A percentile compares a stretch with the other conserved stretches of the same genome.
These are phyloP conservation scores for Pandemis corylana DNA, from an alignment of 2,888 invertebrate genomes.

Conservation along the genomic window DNA sequence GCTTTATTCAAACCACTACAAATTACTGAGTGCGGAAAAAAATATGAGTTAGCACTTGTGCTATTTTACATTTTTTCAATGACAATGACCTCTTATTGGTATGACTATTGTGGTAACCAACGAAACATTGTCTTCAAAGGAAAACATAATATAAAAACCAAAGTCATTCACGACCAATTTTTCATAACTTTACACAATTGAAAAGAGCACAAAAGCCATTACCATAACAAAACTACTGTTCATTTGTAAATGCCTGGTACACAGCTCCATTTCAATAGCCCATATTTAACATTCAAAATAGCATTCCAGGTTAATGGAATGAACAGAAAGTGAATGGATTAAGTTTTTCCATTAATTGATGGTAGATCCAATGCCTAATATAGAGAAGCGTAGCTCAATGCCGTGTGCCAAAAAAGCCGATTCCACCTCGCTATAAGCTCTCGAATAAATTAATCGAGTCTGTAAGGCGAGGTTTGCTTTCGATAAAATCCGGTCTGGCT, in stretches of 20 bases:
- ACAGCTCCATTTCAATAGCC: slow-evolving; percentile 11
- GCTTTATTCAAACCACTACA: background rate
- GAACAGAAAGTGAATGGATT: slow-evolving; percentile 43
- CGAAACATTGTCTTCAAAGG: background rate
- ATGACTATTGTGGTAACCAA: background rate
- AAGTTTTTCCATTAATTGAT: slow-evolving; percentile 52
- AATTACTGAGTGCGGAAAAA: slow-evolving; percentile 1
- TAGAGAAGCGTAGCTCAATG: slow-evolving; percentile 62
- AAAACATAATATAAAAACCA: slow-evolving; percentile 5
- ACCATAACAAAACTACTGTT: slow-evolving; percentile 30
- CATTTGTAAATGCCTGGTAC: slow-evolving; percentile 26
- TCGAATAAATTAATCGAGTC: slow-evolving; percentile 55
- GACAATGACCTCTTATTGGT: background rate
- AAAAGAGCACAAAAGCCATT: slow-evolving; percentile 25
- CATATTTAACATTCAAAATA: slow-evolving; percentile 25
- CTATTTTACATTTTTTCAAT: background rate
- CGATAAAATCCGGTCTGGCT: slow-evolving; percentile 64
- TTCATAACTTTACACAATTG: slow-evolving; percentile 23
- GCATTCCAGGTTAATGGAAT: slow-evolving; percentile 34
- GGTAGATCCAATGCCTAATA: slow-evolving; percentile 60
- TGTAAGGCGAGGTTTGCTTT: slow-evolving; percentile 63
- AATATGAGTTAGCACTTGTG: background rate
- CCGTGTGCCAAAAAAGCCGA: slow-evolving; percentile 68
- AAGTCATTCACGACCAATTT: slow-evolving; percentile 16
- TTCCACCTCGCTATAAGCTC: slow-evolving; percentile 46